A percentile compares a stretch with the other conserved stretches of the same genome.
Conservation (phyloP, 1,140 invertebrate species). For the Drosophila sp. region DNA sequence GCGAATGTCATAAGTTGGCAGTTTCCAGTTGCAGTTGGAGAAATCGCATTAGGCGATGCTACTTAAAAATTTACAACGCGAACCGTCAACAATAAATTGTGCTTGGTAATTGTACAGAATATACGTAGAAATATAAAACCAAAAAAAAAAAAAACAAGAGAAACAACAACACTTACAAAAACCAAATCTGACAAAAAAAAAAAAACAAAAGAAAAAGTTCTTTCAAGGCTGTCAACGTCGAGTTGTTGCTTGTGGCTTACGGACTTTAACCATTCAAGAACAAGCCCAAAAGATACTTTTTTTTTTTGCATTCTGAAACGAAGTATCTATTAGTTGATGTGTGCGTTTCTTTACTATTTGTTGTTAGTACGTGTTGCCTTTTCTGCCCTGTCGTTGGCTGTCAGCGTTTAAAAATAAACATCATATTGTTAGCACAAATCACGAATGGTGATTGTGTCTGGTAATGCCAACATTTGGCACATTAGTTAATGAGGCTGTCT, state of each 20-base stretch:
- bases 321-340: slow-evolving; percentile 31
- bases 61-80: slow-evolving; percentile 53
- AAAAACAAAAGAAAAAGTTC: slow-evolving; percentile 14
- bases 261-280: slow-evolving; percentile 9
- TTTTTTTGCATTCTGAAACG: slow-evolving; percentile 27
- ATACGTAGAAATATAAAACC: slow-evolving; percentile 24
- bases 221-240: slow-evolving; percentile 40
- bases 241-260: slow-evolving; percentile 19
- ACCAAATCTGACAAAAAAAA: background rate
- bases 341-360: too few relatives aligned
- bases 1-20: slow-evolving; percentile 44
- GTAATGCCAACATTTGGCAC: slow-evolving; percentile 33
- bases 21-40: slow-evolving; percentile 40
- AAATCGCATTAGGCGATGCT: slow-evolving; percentile 52
- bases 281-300: slow-evolving; percentile 35
- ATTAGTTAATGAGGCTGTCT: slow-evolving; percentile 33
- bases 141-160: background rate
- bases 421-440: slow-evolving; percentile 25
- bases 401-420: slow-evolving; percentile 52
- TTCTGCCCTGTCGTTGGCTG: slow-evolving; percentile 20
- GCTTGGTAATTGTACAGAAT: slow-evolving; percentile 46
- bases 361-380: background rate
- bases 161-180: slow-evolving; percentile 7
- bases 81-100: slow-evolving; percentile 49
- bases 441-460: slow-evolving; percentile 15